These are phyloP conservation scores for Apamea epomidion DNA, from an alignment of 2,888 invertebrate genomes.

Conservation along the genomic window DNA sequence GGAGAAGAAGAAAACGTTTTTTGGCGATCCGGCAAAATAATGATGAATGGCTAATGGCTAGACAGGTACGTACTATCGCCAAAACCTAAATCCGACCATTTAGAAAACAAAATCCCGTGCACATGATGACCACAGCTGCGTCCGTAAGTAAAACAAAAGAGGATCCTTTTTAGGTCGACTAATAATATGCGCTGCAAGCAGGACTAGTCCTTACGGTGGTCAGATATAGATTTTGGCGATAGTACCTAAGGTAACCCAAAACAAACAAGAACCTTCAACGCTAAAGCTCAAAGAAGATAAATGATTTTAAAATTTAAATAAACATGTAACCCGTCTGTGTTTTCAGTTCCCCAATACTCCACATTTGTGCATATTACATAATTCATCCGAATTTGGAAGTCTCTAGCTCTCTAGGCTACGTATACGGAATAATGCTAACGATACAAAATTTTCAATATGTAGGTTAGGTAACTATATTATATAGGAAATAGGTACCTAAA, in stretches of 20 bases:
- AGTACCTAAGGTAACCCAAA: background rate
- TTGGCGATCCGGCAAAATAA: background rate
- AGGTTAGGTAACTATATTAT: constrained; percentile 67
- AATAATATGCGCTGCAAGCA: too few relatives aligned
- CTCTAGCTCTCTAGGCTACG: constrained; percentile 3
- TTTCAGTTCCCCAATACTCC: constrained; percentile 14
- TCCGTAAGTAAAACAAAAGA: too few relatives aligned
- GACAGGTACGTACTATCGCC: background rate
- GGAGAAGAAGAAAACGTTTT: background rate
- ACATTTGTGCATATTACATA: constrained; percentile 41
- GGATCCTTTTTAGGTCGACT: too few relatives aligned
- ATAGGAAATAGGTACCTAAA: constrained; percentile 68
- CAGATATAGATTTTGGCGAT: too few relatives aligned
- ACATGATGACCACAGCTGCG: too few relatives aligned
- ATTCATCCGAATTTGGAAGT: constrained; percentile 25
- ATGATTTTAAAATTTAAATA: constrained; percentile 29
- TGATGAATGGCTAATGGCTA: background rate
- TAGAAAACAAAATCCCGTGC: too few relatives aligned
- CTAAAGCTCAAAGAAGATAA: background rate
- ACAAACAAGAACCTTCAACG: too few relatives aligned
- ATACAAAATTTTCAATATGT: constrained; percentile 46
- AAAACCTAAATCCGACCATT: too few relatives aligned
- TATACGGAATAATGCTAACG: constrained; percentile 35
- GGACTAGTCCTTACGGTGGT: too few relatives aligned
- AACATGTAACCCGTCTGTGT: constrained; percentile 18